Evolutionary conservation across 2,888 invertebrate genomes (phyloP), one percentile per base, ranked within the genome.

Genomic region (Mythimna impura): DNA sequence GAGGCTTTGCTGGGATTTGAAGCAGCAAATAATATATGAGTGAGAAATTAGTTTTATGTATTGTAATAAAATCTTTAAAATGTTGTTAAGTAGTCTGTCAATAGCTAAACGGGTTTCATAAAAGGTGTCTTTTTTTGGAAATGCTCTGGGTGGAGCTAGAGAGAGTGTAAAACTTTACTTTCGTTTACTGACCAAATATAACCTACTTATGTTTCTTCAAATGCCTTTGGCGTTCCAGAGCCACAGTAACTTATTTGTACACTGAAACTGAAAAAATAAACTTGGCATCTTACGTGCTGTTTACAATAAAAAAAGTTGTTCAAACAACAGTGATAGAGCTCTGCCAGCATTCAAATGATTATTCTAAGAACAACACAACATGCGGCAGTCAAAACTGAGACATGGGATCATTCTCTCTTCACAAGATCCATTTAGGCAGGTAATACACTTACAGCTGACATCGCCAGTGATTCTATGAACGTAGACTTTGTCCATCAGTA

Each of bases 381-480:
- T 54, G 20, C 7, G 12, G 30, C 34, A 63, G 0, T 14, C n/a
- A 63, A 63, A 22, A 57, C 80, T 14, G 20, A 50, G 34, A 30
- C 30, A 43, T 40, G 50, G 22, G 17, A 52, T 34, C 10, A 43
- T n/a, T n/a, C 60, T 20, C 54, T 54, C 25, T 47, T 40, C 50
- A 7, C 5, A 2, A 60, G 22, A 74, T 80, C 58, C 47, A 7
- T 76, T 80, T 76, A 74, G 75, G 22, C 75, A 60, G 43, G 47
- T 76, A 73, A 74, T 60, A 58, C 64, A 74, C 43, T 80, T 74
- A 80, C 64, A 64, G 36, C 22, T 3, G 10, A 62, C 50, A 22
- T 40, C 20, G 17, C 9, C 20, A 20, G 50, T 52, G 7, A 9
- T n/a, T n/a, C 50, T n/a, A 34, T 25, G 34, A 8, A 20, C n/a